Evolutionary conservation across 2,113 vertebrate genomes (phyloP).

Genomic region (Catagonus wagneri): DNA sequence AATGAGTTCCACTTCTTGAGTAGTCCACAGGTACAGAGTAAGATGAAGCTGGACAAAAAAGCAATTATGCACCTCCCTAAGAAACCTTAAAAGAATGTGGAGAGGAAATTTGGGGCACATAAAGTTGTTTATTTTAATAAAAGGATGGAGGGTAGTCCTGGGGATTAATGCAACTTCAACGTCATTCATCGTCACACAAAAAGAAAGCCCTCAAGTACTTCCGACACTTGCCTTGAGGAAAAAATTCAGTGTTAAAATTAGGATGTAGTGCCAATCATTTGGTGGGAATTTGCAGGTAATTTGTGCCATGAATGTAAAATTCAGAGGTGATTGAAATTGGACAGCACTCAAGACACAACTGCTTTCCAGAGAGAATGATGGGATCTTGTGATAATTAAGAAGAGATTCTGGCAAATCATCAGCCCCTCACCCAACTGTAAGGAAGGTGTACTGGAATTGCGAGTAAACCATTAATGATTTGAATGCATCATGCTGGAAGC

Average conservation of each 20-base stretch:
- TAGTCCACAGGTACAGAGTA: neutral
- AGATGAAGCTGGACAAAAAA: neutral
- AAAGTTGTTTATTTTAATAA: neutral
- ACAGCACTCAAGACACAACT: neutral
- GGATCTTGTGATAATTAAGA: conserved; percentile 4
- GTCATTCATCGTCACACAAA: neutral
- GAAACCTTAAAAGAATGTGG: neutral
- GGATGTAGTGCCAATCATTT: neutral
- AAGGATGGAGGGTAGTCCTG: neutral
- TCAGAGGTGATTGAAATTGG: neutral
- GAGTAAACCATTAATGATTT: neutral
- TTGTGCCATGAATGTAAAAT: neutral
- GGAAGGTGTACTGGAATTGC: neutral
- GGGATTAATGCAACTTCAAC: neutral
- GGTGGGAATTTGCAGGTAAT: neutral
- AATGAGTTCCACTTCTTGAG: neutral
- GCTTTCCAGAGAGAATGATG: neutral
- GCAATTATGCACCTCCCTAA: neutral
- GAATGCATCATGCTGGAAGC: neutral
- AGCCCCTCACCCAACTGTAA: neutral
- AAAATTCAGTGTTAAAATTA: neutral
- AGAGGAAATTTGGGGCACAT: neutral
- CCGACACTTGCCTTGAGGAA: neutral
- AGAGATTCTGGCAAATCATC: neutral
- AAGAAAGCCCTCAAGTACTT: neutral